Base-by-base conservation (phyloP, 2,888 invertebrate genomes). In the Rhingia campestris region DNA sequence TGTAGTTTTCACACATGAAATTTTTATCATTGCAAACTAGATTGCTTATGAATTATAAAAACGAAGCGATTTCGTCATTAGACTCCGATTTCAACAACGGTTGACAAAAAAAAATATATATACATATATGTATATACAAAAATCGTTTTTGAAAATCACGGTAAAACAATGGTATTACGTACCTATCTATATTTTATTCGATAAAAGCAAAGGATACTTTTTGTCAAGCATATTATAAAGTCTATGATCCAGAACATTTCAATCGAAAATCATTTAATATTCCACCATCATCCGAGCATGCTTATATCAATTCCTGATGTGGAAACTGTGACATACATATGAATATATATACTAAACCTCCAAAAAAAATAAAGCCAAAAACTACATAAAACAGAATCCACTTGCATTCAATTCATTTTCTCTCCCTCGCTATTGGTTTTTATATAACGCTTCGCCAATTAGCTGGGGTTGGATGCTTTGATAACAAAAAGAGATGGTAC, bases 191-290 rank as follows among this genome's bases (percentile, higher is more conserved):
- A 70, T 54, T 76, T 76, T 69, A 75, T 75, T 67, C 22, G 51
- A 75, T 59, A 51, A 45, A 33, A 10, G 30, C 49, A 43, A 33
- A 67, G 56, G 41, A 51, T 22, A 51, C 47, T 54, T 63, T 41
- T 54, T 39, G n/a, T 22, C 56, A 22, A 30, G 54, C 53, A 10
- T 41, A 39, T 63, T 32, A 63, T 69, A 70, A 63, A 70, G 69
- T 61, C 39, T 47, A 58, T 32, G n/a, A n/a, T 43, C 47, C 45
- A 30, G 14, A 22, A 74, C 64, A 59, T 70, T 56, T 56, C 10
- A 73, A 82, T 82, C 51, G 67, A 82, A 79, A 69, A 69, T 64
- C 82, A 73, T 82, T 79, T 82, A 73, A 79, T 69, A 82, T 79
- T 69, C 67, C n/a, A 6, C 61, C 51, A 77, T 63, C 49, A 41